These are phyloP conservation scores for Malurus alboscapulatus DNA, from an alignment of 2,113 vertebrate genomes.

Conservation along the genomic window DNA sequence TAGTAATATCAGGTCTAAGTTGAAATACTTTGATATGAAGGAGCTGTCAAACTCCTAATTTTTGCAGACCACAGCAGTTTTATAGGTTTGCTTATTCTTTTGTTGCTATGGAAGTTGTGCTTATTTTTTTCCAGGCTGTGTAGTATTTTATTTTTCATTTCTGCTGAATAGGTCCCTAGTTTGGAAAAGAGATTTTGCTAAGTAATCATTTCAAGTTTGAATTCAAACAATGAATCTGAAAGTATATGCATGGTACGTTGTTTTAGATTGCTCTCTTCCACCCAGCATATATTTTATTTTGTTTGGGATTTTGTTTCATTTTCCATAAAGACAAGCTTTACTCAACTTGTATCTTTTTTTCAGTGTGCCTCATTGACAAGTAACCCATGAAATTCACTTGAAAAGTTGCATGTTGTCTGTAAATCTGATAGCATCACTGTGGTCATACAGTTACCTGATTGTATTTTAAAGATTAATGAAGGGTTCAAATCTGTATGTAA, in stretches of 20 bases:
- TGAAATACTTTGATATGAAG: background rate
- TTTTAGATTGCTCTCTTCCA: background rate
- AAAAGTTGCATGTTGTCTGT: constrained; percentile 63
- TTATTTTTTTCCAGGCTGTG: background rate
- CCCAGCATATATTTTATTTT: background rate
- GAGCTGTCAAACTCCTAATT: background rate
- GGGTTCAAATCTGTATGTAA: background rate
- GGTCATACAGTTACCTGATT: background rate
- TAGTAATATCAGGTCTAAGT: background rate
- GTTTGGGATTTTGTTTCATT: constrained; percentile 6
- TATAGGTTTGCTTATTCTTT: background rate
- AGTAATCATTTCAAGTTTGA: constrained; percentile 34
- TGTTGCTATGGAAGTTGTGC: background rate
- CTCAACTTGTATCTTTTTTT: constrained; percentile 33
- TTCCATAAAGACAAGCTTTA: constrained; percentile 29
- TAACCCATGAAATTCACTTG: constrained; percentile 15
- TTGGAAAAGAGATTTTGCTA: constrained; percentile 41
- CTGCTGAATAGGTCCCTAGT: constrained; percentile 74
- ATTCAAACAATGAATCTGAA: constrained; percentile 60
- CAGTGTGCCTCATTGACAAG: constrained; percentile 21
- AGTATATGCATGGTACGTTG: constrained; percentile 57
- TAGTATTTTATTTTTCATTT: constrained; percentile 6
- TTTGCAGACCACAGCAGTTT: background rate
- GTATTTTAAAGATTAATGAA: background rate
- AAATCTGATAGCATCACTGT: background rate